Evolutionary conservation across 2,113 vertebrate species (phyloP), one percentile per base, ranked within the genome.

Genomic region (Manacus vitellinus): DNA sequence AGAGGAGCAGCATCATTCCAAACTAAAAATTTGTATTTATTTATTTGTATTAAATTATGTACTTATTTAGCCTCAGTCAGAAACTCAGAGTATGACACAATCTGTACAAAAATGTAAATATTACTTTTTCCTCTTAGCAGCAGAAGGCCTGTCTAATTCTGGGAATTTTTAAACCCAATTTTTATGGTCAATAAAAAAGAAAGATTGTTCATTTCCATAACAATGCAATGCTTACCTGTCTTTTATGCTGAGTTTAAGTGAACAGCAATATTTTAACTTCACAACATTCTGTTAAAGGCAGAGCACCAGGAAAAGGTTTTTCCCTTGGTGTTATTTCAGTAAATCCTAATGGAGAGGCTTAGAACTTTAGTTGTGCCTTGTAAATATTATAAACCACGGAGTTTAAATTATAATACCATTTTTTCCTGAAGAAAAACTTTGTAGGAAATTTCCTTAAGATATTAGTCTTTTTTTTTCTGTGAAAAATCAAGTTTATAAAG

Each of bases 401-500:
- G 58, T 15, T 15, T 35, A 37, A 61, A 61, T 88, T 76, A 56
- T 19, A 9, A 7, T 61, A 70, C 75, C 8, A 24, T 44, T n/a
- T 54, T 92, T 94, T 63, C 46, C 79, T 84, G 37, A 55, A 92
- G 91, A 77, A 96, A 84, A 54, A 91, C 24, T 35, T 52, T 41
- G 28, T 44, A 41, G 55, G 23, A 95, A 92, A 81, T 91, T 63
- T 89, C 92, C 52, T 94, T 91, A 76, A 85, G 71, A 37, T 41
- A 89, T 72, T 28, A 59, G 41, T 63, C 8, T 47, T 86, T 88
- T 59, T 91, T 87, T 39, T 83, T 30, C n/a, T 63, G 70, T 75
- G 47, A 89, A 93, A 96, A 95, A 77, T 44, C 35, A 55, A 81
- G 49, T 68, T 95, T 88, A 52, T 70, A 49, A 83, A 66, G 55